Percentiles rank a stretch among this genome's conserved stretches.
phyloP scores from a whole-genome alignment of 2,888 invertebrate species.

The Balanococcus diminutus region DNA sequence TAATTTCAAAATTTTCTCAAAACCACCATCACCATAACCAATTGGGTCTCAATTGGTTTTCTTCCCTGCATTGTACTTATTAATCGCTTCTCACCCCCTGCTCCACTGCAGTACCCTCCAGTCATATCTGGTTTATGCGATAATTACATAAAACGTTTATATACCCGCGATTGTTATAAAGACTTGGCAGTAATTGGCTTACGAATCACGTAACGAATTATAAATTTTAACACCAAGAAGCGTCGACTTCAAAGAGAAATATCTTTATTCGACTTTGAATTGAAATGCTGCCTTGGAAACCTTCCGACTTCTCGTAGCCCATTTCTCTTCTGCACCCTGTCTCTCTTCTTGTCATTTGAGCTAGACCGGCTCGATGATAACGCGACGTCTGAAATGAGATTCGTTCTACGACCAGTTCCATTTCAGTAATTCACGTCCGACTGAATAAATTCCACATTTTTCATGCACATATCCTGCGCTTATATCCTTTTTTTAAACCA shows the following conservation, averaged over 20 bases:
- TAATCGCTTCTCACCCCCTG: not conserved
- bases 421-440: slow-evolving; percentile 2
- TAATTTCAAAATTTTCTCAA: too few relatives aligned
- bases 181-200: not conserved
- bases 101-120: not conserved
- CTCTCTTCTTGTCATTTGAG: not conserved
- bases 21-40: too few relatives aligned
- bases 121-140: not conserved
- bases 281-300: not conserved
- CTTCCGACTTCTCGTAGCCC: not conserved
- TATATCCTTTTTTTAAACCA: slow-evolving; percentile 4
- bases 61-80: not conserved
- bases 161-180: not conserved
- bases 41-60: too few relatives aligned
- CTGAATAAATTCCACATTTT: slow-evolving; percentile 33
- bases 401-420: slow-evolving; percentile 23
- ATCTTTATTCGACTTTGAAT: not conserved
- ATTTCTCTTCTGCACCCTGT: not conserved
- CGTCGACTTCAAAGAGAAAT: slow-evolving; percentile 4
- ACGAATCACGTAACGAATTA: slow-evolving; percentile 21
- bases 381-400: slow-evolving; percentile 7
- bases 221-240: not conserved
- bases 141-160: slow-evolving; percentile 2
- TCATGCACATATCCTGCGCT: slow-evolving; percentile 38
- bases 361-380: not conserved